Percentiles rank a stretch among this genome's conserved stretches.
These are phyloP conservation scores for Neolamprologus kungweensis DNA, from an alignment of 2,113 vertebrate genomes.

Conservation along the genomic window DNA sequence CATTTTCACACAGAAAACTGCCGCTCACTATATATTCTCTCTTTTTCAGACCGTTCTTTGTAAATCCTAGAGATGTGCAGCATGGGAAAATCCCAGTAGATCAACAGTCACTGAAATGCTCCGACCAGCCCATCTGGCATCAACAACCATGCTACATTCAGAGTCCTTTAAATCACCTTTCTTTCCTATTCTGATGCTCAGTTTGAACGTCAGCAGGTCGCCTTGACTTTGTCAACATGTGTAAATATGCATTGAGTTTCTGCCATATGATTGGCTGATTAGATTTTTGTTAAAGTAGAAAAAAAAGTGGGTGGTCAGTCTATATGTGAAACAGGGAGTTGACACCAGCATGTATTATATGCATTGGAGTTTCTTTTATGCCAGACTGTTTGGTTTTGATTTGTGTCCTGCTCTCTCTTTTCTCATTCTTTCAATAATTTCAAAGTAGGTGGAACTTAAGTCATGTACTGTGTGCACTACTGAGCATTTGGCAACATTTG, in stretches of 20 bases:
- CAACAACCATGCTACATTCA: background rate
- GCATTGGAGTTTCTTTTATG: background rate
- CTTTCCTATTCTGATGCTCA: background rate
- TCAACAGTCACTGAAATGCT: background rate
- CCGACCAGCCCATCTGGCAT: background rate
- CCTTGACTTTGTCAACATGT: background rate
- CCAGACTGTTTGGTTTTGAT: background rate
- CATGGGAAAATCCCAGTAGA: background rate
- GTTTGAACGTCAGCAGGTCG: background rate
- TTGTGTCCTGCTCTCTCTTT: background rate
- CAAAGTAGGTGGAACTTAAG: background rate
- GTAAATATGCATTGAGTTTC: background rate
- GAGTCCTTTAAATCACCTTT: background rate
- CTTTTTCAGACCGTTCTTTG: background rate
- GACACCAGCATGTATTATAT: background rate
- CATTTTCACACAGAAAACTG: background rate
- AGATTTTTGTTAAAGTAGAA: background rate
- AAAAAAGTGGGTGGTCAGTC: background rate
- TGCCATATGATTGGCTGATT: background rate
- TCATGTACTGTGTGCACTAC: background rate
- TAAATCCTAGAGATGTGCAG: background rate
- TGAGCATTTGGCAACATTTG: background rate
- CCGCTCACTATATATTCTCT: background rate
- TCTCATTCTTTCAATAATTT: accelerated
- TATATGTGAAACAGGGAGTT: background rate